Evolutionary conservation across 2,113 vertebrate species (phyloP), one percentile per base, ranked within the genome.

Genomic region (Podilymbus podiceps): DNA sequence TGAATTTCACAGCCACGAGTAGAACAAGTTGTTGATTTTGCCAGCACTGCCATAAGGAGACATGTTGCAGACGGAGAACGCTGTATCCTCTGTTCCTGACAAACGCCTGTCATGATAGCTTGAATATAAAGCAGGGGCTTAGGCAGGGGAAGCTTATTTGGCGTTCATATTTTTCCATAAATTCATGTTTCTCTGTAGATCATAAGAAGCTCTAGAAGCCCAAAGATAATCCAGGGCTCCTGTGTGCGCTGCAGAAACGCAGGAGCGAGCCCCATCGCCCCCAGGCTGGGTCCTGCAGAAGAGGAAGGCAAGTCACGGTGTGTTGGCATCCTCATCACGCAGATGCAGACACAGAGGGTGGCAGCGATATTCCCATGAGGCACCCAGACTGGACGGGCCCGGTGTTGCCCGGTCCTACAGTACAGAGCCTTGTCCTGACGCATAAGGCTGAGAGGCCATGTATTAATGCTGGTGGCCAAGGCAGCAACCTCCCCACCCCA

Each of bases 291-390:
- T 66, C 40, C 75, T 64, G 24, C 47, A 15, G 66, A 30, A 40
- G 21, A 19, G 23, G 52, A 55, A 71, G 33, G 6, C 1, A 1
- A 64, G 28, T 14, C 3, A 1, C 0, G 2, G 44, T 2, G 11
- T 12, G 11, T 5, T 31, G 20, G 44, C 56, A 62, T 27, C 82
- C 55, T 42, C 0, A 0, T 8, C 27, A 1, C 1, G 49, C 0
- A 1, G n/a, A 23, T 25, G 11, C 33, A 69, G 68, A 30, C 20
- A 24, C 53, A 47, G 73, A 50, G 69, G n/a, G 7, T 20, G 68
- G 72, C 63, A 50, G 55, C 7, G 64, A 24, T 4, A 5, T 7
- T 77, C 46, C 88, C 2, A 2, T 17, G 11, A 64, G 33, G 40
- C 7, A 25, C 25, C 53, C 22, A 46, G 28, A 3, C 49, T 47